Conservation (phyloP, 2,113 vertebrate species). For the Prolemur simus region DNA sequence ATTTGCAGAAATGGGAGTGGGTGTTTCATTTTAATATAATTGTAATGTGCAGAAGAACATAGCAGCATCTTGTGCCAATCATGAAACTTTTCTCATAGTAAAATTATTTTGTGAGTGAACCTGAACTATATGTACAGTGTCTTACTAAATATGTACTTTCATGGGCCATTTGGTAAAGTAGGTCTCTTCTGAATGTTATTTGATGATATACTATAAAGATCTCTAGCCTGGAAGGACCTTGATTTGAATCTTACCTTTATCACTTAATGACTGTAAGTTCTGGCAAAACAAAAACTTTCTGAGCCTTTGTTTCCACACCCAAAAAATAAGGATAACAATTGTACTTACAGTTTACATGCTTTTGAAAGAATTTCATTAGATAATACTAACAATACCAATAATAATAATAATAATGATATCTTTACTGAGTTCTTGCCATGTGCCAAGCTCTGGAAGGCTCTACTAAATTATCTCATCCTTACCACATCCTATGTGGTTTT, state of each 20-base stretch:
- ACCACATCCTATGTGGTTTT: not conserved
- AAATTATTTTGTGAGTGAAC: slow-evolving; percentile 50
- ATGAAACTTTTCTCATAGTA: slow-evolving; percentile 49
- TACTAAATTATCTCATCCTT: not conserved
- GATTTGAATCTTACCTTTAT: not conserved
- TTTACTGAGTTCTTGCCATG: not conserved
- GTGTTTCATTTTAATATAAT: slow-evolving; percentile 73
- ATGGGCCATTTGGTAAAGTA: not conserved
- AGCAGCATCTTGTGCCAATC: slow-evolving; percentile 48
- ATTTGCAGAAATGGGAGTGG: slow-evolving; percentile 64
- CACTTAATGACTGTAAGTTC: not conserved
- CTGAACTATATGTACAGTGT: not conserved
- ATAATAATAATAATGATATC: not conserved
- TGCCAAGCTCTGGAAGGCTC: not conserved
- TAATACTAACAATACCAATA: not conserved
- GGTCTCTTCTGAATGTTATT: not conserved
- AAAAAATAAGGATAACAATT: not conserved
- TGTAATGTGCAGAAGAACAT: slow-evolving; percentile 45
- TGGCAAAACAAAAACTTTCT: slow-evolving; percentile 5
- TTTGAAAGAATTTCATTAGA: not conserved
- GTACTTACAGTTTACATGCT: not conserved
- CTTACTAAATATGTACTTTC: slow-evolving; percentile 28
- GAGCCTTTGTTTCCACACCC: not conserved
- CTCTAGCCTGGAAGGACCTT: not conserved
- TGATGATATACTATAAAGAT: not conserved